phyloP scores from a whole-genome alignment of 2,797 vertebrate genomes.

The Bovichtus variegatus region DNA sequence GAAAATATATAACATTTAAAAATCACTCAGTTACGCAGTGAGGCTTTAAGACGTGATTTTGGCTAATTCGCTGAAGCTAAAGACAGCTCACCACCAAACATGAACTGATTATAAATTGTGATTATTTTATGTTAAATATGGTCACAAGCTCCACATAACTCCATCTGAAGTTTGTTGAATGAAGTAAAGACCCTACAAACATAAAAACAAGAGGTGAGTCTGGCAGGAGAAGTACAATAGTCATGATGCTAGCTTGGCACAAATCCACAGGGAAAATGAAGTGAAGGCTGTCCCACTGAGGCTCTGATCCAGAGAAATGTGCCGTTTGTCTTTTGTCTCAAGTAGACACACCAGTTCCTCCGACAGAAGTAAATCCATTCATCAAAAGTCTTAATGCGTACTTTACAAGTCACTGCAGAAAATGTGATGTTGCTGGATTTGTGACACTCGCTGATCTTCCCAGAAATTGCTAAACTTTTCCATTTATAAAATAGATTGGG shows the following conservation, averaged over 20 bases:
- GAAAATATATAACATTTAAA: background rate
- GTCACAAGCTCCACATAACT: conserved; percentile 11
- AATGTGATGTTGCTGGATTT: conserved; percentile 1
- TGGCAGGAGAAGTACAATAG: conserved; percentile 12
- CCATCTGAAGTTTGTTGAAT: background rate
- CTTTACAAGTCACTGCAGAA: background rate
- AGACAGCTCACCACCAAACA: background rate
- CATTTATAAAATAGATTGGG: background rate
- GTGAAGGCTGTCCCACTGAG: conserved; percentile 36
- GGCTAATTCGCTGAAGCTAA: background rate
- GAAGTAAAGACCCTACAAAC: background rate
- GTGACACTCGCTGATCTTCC: background rate
- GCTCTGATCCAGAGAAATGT: background rate
- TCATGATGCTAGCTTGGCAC: conserved; percentile 57
- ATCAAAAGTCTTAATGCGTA: background rate
- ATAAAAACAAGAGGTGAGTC: conserved; percentile 5
- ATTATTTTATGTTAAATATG: background rate
- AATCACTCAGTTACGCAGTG: background rate
- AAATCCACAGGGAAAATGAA: conserved; percentile 49
- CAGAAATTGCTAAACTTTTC: background rate
- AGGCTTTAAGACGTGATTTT: background rate
- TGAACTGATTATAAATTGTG: background rate
- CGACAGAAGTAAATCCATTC: conserved; percentile 16
- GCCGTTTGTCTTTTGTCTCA: background rate
- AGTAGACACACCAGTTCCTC: background rate